phyloP scores from a whole-genome alignment of 1,140 invertebrate genomes.

The Gryon sp. region DNA sequence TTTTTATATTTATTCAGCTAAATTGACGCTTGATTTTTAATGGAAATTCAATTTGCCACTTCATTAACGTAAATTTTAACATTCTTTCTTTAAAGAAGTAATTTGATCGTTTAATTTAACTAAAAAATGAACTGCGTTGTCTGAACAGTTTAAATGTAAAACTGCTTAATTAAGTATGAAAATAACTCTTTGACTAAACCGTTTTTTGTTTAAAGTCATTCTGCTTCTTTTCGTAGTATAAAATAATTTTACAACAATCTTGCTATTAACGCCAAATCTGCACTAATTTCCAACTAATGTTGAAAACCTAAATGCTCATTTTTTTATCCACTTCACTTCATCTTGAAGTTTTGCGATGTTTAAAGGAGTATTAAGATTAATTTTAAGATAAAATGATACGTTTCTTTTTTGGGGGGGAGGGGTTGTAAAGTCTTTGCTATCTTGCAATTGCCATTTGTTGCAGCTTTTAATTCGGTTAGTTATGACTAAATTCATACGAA shows the following conservation, averaged over 20 bases:
- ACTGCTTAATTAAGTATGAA: too few relatives aligned
- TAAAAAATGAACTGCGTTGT: too few relatives aligned
- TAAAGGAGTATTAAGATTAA: conserved; percentile 30
- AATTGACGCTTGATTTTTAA: too few relatives aligned
- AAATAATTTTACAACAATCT: conserved; percentile 10
- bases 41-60: too few relatives aligned
- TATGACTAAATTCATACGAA: not conserved
- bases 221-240: not conserved
- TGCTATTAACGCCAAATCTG: conserved; percentile 14
- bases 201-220: not conserved
- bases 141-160: not conserved
- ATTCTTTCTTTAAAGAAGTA: too few relatives aligned
- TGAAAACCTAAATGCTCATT: conserved; percentile 24
- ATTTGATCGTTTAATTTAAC: too few relatives aligned
- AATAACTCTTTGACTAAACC: too few relatives aligned
- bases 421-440: not conserved
- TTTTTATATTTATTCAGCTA: too few relatives aligned
- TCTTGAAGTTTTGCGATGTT: conserved; percentile 6
- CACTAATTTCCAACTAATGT: conserved; percentile 8
- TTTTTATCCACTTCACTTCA: conserved; percentile 6
- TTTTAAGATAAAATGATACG: conserved; percentile 16
- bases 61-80: too few relatives aligned
- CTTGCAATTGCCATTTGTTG: not conserved
- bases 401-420: not conserved
- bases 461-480: not conserved